Evolutionary conservation across 2,888 invertebrate genomes (phyloP).

Genomic region (Alcis repandata): DNA sequence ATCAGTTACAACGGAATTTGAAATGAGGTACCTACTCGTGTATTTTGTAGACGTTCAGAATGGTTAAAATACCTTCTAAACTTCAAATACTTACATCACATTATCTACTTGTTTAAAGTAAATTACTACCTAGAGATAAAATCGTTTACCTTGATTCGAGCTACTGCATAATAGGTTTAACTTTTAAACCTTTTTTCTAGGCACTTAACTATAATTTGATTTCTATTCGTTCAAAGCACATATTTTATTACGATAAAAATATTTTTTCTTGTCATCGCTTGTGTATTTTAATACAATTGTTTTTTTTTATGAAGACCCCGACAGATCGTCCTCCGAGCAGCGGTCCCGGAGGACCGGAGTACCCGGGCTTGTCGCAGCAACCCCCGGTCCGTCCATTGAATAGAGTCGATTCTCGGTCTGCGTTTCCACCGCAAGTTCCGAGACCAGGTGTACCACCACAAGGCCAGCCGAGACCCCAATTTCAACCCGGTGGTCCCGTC

Average conservation of each 20-base stretch:
- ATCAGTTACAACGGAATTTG: not conserved
- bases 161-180: constrained; percentile 30
- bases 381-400: constrained; percentile 72
- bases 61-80: not conserved
- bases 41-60: not conserved
- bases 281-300: constrained; percentile 13
- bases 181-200: constrained; percentile 33
- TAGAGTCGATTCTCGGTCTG: constrained; percentile 75
- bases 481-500: constrained; percentile 80
- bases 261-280: not conserved
- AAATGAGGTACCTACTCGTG: not conserved
- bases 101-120: constrained; percentile 2
- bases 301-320: constrained; percentile 69
- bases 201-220: constrained; percentile 29
- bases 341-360: constrained; percentile 65
- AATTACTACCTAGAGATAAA: constrained; percentile 12
- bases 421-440: constrained; percentile 68
- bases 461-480: constrained; percentile 72
- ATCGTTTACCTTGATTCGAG: constrained; percentile 27
- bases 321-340: constrained; percentile 70
- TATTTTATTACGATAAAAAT: constrained; percentile 4
- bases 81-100: constrained; percentile 16
- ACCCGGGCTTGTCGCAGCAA: constrained; percentile 60
- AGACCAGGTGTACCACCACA: constrained; percentile 67
- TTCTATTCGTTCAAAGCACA: constrained; percentile 15